Evolutionary conservation across 2,797 vertebrate genomes (phyloP), one percentile per base, ranked within the genome.

Genomic region (Oryzias sinensis): DNA sequence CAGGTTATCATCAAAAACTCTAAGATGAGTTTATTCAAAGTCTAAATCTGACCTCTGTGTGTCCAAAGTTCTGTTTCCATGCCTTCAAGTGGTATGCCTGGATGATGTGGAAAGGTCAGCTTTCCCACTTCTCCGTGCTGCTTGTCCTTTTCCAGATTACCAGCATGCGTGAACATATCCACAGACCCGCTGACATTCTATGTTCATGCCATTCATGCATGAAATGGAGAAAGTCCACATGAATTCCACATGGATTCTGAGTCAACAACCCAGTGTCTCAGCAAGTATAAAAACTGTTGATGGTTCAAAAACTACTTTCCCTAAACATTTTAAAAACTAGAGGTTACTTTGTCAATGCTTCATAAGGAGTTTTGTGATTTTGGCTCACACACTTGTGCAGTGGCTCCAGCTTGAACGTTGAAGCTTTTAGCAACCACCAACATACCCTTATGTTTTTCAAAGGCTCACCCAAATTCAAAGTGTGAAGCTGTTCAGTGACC

Each of bases 111-210:
- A 83, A 80, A 86, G 87, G 87, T 90, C 81, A 87, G 68, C 72
- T 87, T 89, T 81, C 80, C 56, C 59, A 50, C 59, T 70, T 78
- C 70, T 51, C 56, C 74, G 74, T 79, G 80, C 87, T 80, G 82
- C 84, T 82, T 87, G 85, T 84, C 80, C 58, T 5, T 58, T 27
- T 77, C 43, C 68, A 87, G 70, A 88, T 90, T 84, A 88, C 79
- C 82, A 81, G 73, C 79, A 82, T 83, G 62, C 72, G 59, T 57
- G 70, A 69, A 87, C 61, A 72, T 90, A 87, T 85, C 86, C 55
- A 46, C 65, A 69, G 37, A 54, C 64, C 59, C 18, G 54, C 53
- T 41, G 57, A 70, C 63, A 64, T 56, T 44, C 11, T 52, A 50
- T 43, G 40, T 59, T 60, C n/a, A 70, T 63, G 57, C 50, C 40